These are phyloP conservation scores for Eucidaris tribuloides DNA, from an alignment of 35 echinoderm and acorn worm species.

Conservation along the genomic window DNA sequence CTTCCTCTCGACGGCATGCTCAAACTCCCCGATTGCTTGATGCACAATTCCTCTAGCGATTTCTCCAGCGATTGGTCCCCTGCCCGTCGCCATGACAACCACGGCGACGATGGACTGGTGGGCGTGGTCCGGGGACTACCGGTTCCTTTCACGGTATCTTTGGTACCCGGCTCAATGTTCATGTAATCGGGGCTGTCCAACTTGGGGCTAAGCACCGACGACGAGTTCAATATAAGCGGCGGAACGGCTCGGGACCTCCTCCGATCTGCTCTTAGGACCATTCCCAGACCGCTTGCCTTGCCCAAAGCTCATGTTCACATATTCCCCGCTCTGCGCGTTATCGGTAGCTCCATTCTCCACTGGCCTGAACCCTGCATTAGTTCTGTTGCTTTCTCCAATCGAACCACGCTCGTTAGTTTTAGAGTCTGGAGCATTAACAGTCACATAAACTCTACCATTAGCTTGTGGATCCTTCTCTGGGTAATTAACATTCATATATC, in stretches of 20 bases:
- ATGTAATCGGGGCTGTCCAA: constrained; percentile 60
- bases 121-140: neutral
- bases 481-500: constrained; percentile 16
- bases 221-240: neutral
- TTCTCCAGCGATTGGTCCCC: constrained; percentile 1
- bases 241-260: too few relatives aligned
- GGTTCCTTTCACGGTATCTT: constrained; percentile 1
- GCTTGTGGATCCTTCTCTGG: neutral
- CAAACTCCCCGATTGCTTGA: neutral
- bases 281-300: neutral
- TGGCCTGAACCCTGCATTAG: neutral
- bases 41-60: neutral
- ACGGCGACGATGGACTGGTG: neutral
- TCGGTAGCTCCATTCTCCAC: constrained; percentile 4
- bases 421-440: neutral
- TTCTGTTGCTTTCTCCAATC: neutral
- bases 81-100: neutral
- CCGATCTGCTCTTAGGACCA: neutral
- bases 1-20: neutral
- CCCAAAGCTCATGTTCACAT: constrained; percentile 55
- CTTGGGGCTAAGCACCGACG: neutral
- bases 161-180: constrained; percentile 32
- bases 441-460: neutral
- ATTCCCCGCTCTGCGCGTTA: neutral
- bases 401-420: too few relatives aligned